Evolutionary conservation across 37 sponge, comb jelly and placozoan genomes (phyloP).

Genomic region (Ianthella basta): DNA sequence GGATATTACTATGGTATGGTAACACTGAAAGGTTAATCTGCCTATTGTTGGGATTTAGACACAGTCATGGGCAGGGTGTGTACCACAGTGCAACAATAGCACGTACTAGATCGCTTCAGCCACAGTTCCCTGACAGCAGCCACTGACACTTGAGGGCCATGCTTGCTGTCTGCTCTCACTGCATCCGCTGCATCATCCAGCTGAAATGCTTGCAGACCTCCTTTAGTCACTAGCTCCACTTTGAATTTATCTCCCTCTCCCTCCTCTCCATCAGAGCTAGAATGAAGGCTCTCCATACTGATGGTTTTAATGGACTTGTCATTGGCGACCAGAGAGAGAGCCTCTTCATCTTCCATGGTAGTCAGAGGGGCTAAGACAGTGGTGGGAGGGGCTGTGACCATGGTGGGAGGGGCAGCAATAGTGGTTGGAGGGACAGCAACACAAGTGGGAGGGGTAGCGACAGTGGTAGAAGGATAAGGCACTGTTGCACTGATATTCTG

Average conservation of each 20-base stretch:
- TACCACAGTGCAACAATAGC: not conserved
- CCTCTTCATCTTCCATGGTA: not conserved
- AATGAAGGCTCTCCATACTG: conserved; percentile 17
- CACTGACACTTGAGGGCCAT: not conserved
- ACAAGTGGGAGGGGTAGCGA: not conserved
- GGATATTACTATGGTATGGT: too few species aligned
- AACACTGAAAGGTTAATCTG: too few species aligned
- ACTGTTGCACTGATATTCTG: too few species aligned
- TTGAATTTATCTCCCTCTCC: not conserved
- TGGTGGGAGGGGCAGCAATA: not conserved
- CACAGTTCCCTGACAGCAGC: conserved; percentile 25
- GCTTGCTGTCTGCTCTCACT: not conserved
- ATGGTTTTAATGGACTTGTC: not conserved
- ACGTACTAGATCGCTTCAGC: conserved; percentile 10
- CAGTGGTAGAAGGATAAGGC: not conserved
- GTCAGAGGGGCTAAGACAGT: not conserved
- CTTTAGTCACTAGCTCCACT: too few species aligned
- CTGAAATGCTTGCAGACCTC: not conserved
- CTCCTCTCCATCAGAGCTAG: not conserved
- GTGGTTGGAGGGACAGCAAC: not conserved
- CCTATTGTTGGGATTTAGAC: too few species aligned
- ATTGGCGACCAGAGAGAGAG: not conserved
- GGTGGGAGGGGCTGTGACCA: not conserved
- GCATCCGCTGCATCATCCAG: not conserved
- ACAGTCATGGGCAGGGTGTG: too few species aligned